A percentile compares a stretch with the other conserved stretches of the same genome.
Evolutionary conservation across 30 jellyfish, hydroid and myxozoan genomes (phyloP).

Genomic region (Morbakka virulenta): DNA sequence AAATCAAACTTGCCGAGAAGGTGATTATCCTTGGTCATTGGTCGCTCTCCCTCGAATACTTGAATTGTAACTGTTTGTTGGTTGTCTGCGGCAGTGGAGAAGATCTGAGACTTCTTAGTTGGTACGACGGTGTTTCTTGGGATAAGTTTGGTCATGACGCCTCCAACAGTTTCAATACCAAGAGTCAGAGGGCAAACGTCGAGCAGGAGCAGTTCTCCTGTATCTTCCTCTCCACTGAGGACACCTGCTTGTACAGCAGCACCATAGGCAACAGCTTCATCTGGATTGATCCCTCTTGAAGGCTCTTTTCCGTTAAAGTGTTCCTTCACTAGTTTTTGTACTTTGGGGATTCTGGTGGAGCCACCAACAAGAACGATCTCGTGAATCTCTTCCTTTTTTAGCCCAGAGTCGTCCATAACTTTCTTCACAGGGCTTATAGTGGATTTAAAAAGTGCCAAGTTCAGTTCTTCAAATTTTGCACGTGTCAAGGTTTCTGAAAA

Average conservation of each 20-base stretch:
- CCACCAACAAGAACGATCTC: slow-evolving; percentile 99
- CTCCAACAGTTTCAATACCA: slow-evolving; percentile 99
- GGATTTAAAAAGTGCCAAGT: slow-evolving; percentile 79
- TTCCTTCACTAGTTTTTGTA: slow-evolving; percentile 82
- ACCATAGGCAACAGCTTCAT: slow-evolving; percentile 99
- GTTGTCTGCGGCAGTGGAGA: slow-evolving; percentile 99
- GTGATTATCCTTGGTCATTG: slow-evolving; percentile 99
- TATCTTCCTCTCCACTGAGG: slow-evolving; percentile 97
- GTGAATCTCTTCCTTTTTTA: slow-evolving; percentile 70
- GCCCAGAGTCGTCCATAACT: slow-evolving; percentile 95
- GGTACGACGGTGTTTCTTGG: slow-evolving; percentile 99
- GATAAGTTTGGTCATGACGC: slow-evolving; percentile 99
- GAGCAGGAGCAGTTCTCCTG: slow-evolving; percentile 95
- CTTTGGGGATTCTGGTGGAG: slow-evolving; percentile 98
- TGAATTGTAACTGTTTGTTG: slow-evolving; percentile 98
- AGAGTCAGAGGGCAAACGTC: slow-evolving; percentile 99
- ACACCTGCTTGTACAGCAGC: slow-evolving; percentile 99
- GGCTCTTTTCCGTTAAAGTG: slow-evolving; percentile 97
- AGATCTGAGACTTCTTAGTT: slow-evolving; percentile 97
- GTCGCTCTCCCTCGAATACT: slow-evolving; percentile 99
- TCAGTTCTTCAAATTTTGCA: slow-evolving; percentile 96
- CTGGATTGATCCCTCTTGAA: slow-evolving; percentile 98
- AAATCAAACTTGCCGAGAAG: slow-evolving; percentile 94
- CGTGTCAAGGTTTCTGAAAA: slow-evolving; percentile 98
- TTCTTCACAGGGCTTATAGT: slow-evolving; percentile 89